These are phyloP conservation scores for Paracyclopina nana DNA, from an alignment of 1,140 invertebrate genomes.

Conservation along the genomic window DNA sequence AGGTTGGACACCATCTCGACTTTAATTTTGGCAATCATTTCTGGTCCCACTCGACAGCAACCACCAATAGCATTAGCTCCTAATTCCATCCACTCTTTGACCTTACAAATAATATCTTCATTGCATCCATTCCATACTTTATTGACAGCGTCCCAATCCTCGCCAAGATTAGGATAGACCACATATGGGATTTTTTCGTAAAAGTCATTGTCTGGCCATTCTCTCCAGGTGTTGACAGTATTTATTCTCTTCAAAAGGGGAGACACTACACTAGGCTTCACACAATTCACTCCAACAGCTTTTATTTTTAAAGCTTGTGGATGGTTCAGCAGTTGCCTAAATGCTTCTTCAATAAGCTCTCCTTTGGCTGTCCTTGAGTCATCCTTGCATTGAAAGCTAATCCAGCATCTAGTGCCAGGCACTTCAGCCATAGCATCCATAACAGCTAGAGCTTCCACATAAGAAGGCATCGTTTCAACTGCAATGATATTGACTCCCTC, in stretches of 20 bases:
- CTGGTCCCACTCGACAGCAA: constrained; percentile 5
- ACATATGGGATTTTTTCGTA: neutral
- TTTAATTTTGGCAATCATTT: constrained; percentile 11
- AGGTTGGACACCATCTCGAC: constrained; percentile 22
- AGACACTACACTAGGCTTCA: neutral
- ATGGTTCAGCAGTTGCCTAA: neutral
- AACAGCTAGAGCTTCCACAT: constrained; percentile 55
- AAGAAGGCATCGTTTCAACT: constrained; percentile 70
- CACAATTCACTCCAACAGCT: constrained; percentile 15
- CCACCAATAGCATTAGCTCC: neutral
- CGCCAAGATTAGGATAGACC: constrained; percentile 10
- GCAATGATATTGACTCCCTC: constrained; percentile 59
- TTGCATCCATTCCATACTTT: neutral
- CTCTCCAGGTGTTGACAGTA: neutral
- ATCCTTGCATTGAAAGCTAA: constrained; percentile 59
- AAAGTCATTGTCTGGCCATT: too few relatives aligned
- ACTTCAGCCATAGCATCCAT: constrained; percentile 48
- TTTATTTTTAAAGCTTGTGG: constrained; percentile 3
- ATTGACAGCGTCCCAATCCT: neutral
- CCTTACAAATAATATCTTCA: neutral
- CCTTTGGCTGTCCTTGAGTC: constrained; percentile 15
- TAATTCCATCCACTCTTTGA: constrained; percentile 8
- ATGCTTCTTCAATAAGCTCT: neutral
- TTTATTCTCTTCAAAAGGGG: neutral
- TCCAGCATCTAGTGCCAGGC: constrained; percentile 49